Base-by-base conservation (phyloP, 2,113 vertebrate genomes). In the Ondatra zibethicus region DNA sequence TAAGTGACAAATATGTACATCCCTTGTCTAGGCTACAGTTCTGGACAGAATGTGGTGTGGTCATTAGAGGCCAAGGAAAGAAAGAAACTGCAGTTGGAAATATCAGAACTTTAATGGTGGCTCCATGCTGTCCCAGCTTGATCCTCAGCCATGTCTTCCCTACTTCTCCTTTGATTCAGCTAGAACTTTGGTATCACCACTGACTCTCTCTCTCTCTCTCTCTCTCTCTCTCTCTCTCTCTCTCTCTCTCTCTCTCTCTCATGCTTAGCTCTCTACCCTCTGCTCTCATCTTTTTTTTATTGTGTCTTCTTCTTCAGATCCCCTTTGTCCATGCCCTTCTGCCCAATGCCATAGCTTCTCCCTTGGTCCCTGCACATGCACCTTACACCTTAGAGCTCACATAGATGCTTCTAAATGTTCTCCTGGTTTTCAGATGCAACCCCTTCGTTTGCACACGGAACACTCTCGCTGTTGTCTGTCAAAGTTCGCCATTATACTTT, bases 181-280 rank as follows among this genome's bases (percentile, higher is more conserved):
- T 55, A 52, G 50, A 76, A 88, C 45, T 88, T 25, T 39, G 17
- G 68, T 36, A 65, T 61, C n/a, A 72, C 50, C 31, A 55, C 23
- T 36, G 89, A n/a, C 23, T 63, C 25, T 58, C n/a, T 85, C 65
- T 92, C 21, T 85, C 72, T 92, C 21, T 85, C 63, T 92, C 21
- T 85, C 72, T 92, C 21, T 85, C 72, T 92, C 21, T 85, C 72
- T 92, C 21, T 85, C 72, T 92, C 21, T 85, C 72, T 92, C 21
- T 85, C 72, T 92, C 21, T 85, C 72, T 92, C 21, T 85, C 72
- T 92, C 29, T 52, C 13, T 47, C n/a, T 85, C 65, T 92, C 23
- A 45, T 50, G 6, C 92, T 70, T 2, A 86, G 29, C 11, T 68
- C 19, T 80, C 6, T 5, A 68, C 66, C 17, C 9, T 7, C 3